Evolutionary conservation across 2,113 vertebrate genomes (phyloP).

Genomic region (Thamnophis sirtalis): DNA sequence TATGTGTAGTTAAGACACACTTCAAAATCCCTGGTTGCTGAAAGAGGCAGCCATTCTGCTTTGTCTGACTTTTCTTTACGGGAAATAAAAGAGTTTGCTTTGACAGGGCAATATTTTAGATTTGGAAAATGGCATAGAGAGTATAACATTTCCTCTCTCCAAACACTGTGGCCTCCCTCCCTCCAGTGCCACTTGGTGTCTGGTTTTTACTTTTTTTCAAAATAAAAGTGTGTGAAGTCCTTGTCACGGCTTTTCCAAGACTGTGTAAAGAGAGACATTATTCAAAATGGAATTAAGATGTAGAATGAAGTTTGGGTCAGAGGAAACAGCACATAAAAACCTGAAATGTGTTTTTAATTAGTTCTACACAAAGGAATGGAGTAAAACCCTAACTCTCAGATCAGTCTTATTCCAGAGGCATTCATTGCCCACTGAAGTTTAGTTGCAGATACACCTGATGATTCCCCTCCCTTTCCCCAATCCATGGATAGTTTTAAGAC

Average conservation of each 20-base stretch:
- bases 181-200: not conserved
- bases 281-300: not conserved
- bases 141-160: not conserved
- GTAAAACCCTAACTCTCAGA: not conserved
- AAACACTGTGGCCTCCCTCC: not conserved
- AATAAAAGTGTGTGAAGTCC: not conserved
- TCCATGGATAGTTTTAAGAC: not conserved
- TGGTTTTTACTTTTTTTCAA: not conserved
- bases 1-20: not conserved
- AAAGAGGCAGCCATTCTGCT: not conserved
- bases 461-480: not conserved
- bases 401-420: not conserved
- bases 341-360: not conserved
- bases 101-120: not conserved
- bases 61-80: not conserved
- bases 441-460: not conserved
- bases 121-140: not conserved
- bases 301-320: not conserved
- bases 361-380: not conserved
- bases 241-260: not conserved
- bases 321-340: not conserved
- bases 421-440: not conserved
- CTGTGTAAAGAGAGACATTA: not conserved
- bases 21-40: not conserved
- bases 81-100: not conserved